Conservation (phyloP, 92 coral and sea anemone genomes). For the Desmophyllum pertusum region DNA sequence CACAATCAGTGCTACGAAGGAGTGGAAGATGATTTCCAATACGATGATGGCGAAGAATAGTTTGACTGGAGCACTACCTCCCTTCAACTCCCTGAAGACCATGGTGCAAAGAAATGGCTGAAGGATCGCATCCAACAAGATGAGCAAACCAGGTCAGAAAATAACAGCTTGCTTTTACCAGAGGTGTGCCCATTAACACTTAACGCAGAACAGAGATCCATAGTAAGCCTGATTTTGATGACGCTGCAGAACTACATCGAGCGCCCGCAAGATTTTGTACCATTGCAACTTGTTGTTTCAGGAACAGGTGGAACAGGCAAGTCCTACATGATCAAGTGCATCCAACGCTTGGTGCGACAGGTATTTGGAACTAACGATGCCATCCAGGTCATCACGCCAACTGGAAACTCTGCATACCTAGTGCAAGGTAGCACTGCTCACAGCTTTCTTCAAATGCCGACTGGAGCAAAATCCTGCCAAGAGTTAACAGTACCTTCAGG, state of each 20-base stretch:
- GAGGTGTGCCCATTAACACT: constrained; percentile 41
- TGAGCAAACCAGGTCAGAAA: constrained; percentile 5
- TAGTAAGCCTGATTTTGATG: constrained; percentile 36
- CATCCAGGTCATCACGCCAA: constrained; percentile 48
- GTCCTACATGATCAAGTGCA: constrained; percentile 46
- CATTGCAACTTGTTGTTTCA: constrained; percentile 41
- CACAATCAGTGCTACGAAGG: constrained; percentile 40
- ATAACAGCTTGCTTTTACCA: constrained; percentile 20
- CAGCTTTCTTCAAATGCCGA: constrained; percentile 46
- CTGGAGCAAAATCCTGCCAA: constrained; percentile 42
- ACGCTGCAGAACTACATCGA: constrained; percentile 42
- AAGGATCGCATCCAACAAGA: constrained; percentile 17
- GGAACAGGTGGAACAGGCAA: constrained; percentile 48
- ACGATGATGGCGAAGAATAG: constrained; percentile 50
- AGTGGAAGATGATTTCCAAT: constrained; percentile 41
- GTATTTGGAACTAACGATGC: constrained; percentile 42
- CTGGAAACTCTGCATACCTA: constrained; percentile 51
- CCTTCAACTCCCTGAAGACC: constrained; percentile 27
- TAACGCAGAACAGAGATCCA: constrained; percentile 39
- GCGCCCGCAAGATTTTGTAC: constrained; percentile 26
- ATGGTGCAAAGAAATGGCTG: constrained; percentile 44
- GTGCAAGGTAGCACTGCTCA: constrained; percentile 54
- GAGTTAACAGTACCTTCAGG: constrained; percentile 53
- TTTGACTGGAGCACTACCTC: constrained; percentile 49
- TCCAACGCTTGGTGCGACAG: constrained; percentile 39